Conservation (phyloP, 2,797 vertebrate species). For the Amazona finschi region DNA sequence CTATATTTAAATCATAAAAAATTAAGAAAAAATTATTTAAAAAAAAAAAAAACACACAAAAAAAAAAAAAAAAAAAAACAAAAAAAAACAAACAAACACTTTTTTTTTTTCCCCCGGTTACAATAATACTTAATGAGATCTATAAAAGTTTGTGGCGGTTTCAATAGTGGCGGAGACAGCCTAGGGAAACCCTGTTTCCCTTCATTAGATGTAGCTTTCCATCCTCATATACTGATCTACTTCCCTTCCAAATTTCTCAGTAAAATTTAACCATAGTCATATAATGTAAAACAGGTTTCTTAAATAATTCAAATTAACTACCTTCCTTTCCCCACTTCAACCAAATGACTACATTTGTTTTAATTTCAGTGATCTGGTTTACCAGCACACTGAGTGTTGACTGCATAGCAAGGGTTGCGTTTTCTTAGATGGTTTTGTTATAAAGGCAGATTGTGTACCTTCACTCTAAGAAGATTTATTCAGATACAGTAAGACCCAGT, state of each 20-base stretch:
- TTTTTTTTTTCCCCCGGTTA: neutral
- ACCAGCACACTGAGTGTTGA: neutral
- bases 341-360: neutral
- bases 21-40: neutral
- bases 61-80: neutral
- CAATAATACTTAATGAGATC: neutral
- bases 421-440: neutral
- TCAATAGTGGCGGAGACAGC: neutral
- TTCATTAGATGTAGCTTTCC: neutral
- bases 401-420: neutral
- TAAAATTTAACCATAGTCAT: neutral
- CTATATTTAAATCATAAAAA: neutral
- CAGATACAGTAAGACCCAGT: neutral
- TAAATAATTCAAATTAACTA: neutral
- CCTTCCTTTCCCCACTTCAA: neutral
- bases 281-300: neutral
- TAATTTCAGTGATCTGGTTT: neutral
- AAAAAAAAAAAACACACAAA: neutral
- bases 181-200: neutral
- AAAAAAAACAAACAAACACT: no score
- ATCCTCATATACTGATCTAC: neutral
- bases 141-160: neutral
- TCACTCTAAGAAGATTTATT: neutral
- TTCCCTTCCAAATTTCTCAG: neutral
- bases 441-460: neutral